Percentiles rank a stretch among this genome's conserved stretches.
phyloP scores from a whole-genome alignment of 1,140 invertebrate species.

The Coelopa frigida region DNA sequence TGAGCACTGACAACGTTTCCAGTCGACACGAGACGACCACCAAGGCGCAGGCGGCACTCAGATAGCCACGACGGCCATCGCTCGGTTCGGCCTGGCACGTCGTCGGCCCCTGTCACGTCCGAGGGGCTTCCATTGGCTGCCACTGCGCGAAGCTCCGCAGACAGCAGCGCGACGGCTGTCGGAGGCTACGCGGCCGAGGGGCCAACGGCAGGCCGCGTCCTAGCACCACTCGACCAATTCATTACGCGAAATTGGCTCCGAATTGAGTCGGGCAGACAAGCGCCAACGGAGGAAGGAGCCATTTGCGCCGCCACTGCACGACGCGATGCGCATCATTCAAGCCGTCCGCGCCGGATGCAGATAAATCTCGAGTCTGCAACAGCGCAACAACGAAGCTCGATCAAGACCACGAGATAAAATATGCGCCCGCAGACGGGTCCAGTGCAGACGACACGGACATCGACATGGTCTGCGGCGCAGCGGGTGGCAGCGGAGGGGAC shows the following conservation, averaged over 20 bases:
- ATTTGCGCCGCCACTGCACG: constrained; percentile 39
- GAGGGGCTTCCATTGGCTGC: too few relatives aligned
- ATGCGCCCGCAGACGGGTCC: constrained; percentile 2
- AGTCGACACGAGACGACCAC: too few relatives aligned
- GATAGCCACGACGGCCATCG: too few relatives aligned
- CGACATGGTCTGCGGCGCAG: constrained; percentile 18
- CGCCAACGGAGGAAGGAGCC: constrained; percentile 32
- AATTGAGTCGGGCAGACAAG: neutral
- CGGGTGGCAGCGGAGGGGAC: neutral
- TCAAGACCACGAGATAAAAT: constrained; percentile 37
- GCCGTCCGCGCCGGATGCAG: constrained; percentile 34
- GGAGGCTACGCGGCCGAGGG: too few relatives aligned
- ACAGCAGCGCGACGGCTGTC: too few relatives aligned
- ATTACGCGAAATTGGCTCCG: constrained; percentile 5
- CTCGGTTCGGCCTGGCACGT: too few relatives aligned
- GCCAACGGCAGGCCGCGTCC: too few relatives aligned
- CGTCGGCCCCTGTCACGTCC: too few relatives aligned
- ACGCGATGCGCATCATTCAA: constrained; percentile 36
- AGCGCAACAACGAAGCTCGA: constrained; percentile 29
- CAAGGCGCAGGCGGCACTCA: too few relatives aligned
- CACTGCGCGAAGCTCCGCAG: too few relatives aligned
- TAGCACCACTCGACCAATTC: constrained; percentile 9
- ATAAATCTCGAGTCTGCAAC: constrained; percentile 34
- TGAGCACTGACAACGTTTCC: too few relatives aligned
- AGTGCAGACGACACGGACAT: constrained; percentile 8